Base-by-base conservation (phyloP, 2,888 invertebrate genomes). In the Eugnorisma glareosa region DNA sequence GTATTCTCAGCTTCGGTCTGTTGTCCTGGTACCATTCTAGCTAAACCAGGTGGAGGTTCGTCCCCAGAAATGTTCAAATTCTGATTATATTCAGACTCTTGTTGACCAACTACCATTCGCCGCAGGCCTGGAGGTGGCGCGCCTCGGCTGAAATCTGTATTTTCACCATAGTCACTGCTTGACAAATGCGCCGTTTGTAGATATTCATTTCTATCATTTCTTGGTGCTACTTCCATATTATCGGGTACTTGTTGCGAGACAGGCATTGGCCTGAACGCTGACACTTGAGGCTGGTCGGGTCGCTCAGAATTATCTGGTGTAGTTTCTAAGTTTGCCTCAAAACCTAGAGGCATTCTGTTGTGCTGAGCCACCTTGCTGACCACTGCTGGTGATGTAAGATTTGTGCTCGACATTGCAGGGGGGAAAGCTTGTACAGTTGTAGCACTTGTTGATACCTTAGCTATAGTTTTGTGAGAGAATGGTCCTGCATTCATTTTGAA, bases 181-280 rank as follows among this genome's bases (percentile, higher is more conserved):
- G 98, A 98, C 67, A 98, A 93, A 89, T 98, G 98, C 31, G 98
- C 98, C 4, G 98, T 98, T 94, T 98, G 98, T 78, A 98, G 94
- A 92, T 98, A 98, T 92, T 98, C 98, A 91, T 98, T 98, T 77
- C 98, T 96, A 88, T 98, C 98, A 91, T 97, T 97, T 81, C 97
- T 97, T 0, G 98, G 97, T 21, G 97, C 97, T 45, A 97, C 96
- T 93, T 98, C 98, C 88, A 97, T 93, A 89, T 97, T 97, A 79
- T 97, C 97, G 2, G 97, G 96, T 71, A 95, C 92, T 70, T 92
- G 93, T 40, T 93, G 94, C 21, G 93, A 87, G 35, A 93, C 83
- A 57, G 93, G 88, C 80, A 91, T 80, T 1, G 92, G 90, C 67
- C 93, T 89, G 75, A 92, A 94, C 18, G 91, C 87, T 4, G 92